Evolutionary conservation across 1,140 invertebrate species (phyloP), one percentile per base, ranked within the genome.

Genomic region (Megalonaias nervosa): DNA sequence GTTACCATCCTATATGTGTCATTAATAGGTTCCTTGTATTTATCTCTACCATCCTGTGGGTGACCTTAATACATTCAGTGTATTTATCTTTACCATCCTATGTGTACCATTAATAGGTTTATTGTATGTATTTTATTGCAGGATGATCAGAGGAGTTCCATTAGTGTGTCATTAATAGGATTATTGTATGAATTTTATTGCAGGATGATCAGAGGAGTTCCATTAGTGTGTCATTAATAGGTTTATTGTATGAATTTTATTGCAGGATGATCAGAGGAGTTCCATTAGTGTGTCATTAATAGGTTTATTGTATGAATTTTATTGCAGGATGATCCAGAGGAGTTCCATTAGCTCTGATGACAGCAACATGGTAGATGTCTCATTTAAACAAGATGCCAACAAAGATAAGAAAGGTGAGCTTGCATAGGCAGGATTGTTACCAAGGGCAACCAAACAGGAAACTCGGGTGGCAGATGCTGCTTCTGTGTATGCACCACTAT

Each of bases 351-450:
- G 19, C 21, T 31, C 13, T 11, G 38, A 77, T 19, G 68, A 71
- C 1, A 48, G 64, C 14, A 84, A 86, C 58, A 86, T 89, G 86
- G 87, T 89, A 61, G 80, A 85, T 74, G 79, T 90, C 15, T 79
- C 74, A 57, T 88, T 87, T 69, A 81, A 76, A 56, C 85, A 88
- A 81, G 81, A 83, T 21, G 67, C 73, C 13, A 81, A 73, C n/a
- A 67, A 81, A 62, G 82, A 88, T 73, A 88, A 88, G 72, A 83
- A 86, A 31, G 73, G 87, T 90, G 71, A 79, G 85, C 80, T 17
- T 61, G 14, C 48, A 19, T 69, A 23, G 38, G 31, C 11, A 69
- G 19, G 19, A 26, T 61, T 48, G 38, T 48, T 48, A 48, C 38
- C 0, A 6, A 48, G 38, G 38, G 1, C 11, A 11, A 48, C 38